Base-by-base conservation (phyloP, 2,113 vertebrate species). In the Pteronura brasiliensis region DNA sequence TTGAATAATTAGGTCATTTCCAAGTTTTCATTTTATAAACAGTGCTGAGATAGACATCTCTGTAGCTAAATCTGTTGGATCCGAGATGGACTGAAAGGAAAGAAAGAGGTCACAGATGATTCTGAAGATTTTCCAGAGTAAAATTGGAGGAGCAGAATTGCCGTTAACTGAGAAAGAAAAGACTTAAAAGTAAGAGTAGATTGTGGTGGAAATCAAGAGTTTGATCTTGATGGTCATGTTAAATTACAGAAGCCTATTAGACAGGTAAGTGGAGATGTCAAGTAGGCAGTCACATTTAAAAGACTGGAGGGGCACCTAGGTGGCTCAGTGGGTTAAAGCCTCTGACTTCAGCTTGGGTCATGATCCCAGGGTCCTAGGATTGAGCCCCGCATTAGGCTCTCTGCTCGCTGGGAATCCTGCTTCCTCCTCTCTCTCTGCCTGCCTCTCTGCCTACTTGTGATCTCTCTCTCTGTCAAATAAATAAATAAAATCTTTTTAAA, bases 11-110 rank as follows among this genome's bases (percentile, higher is more conserved):
- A 67, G 52, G 44, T 39, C 36, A 90, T 63, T 94, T 87, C 36
- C 71, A 95, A 25, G 27, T 47, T 86, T 97, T 90, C 34, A 34
- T 59, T 67, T 94, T 93, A 29, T 86, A 95, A 80, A 84, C 61
- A 95, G 29, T 34, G 12, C 34, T 49, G 11, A 74, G 47, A 52
- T 80, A 76, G 49, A 39, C 18, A 55, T 92, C n/a, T 90, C 94
- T n/a, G 27, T 71, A 90, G 39, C n/a, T 83, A 63, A 90, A 63
- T 57, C 36, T 88, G 44, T 63, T 81, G 71, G 9, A 17, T 80
- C 39, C 6, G 8, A 63, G 61, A 11, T 79, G 72, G 39, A 69
- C 15, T 29, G 0, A 77, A 42, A 77, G 31, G 18, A 94, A 89
- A 91, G 23, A 91, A 84, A 83, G 76, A 94, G 80, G 42, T 65